Base-by-base conservation (phyloP, 2,797 vertebrate genomes). In the Premnoplex brunnescens region DNA sequence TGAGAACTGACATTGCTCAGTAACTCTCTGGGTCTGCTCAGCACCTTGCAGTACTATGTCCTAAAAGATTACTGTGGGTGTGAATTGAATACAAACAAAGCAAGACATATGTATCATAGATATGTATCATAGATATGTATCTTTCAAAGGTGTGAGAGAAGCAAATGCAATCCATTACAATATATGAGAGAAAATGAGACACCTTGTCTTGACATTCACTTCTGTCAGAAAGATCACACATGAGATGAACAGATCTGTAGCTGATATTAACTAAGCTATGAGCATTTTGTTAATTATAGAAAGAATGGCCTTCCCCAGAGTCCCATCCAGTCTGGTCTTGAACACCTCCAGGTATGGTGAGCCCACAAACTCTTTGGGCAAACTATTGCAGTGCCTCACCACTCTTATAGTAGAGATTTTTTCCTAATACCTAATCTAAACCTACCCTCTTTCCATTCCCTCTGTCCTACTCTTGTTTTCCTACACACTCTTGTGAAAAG, bases 271-370 rank as follows among this genome's bases (percentile, higher is more conserved):
- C 6, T 17, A 58, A 82, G 27, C 51, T 86, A 91, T 56, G 43
- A 96, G 28, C n/a, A 89, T 85, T 75, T 71, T 93, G 36, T 88
- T 73, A 91, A 54, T 51, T 93, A 73, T 0, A 30, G 17, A 86
- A n/a, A 49, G 43, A 85, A 84, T 72, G 69, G 82, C 32, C 48
- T 91, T 79, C 46, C 52, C 41, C 34, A 67, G 54, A 90, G 27
- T 14, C 1, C 2, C 23, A 37, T 39, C 5, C 20, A 68, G 9
- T 36, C 37, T 23, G 18, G 10, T 72, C 34, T 48, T 66, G 26
- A 76, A 69, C 10, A 55, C 27, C 9, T 28, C 27, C 23, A 82
- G 32, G 19, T 17, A 77, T 6, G 44, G 14, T 16, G 23, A 49
- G 4, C 37, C 56, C 32, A 69, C 54, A 75, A 37, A 59, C 1